Conservation (phyloP, 2,797 vertebrate species). For the Iguana delicatissima region DNA sequence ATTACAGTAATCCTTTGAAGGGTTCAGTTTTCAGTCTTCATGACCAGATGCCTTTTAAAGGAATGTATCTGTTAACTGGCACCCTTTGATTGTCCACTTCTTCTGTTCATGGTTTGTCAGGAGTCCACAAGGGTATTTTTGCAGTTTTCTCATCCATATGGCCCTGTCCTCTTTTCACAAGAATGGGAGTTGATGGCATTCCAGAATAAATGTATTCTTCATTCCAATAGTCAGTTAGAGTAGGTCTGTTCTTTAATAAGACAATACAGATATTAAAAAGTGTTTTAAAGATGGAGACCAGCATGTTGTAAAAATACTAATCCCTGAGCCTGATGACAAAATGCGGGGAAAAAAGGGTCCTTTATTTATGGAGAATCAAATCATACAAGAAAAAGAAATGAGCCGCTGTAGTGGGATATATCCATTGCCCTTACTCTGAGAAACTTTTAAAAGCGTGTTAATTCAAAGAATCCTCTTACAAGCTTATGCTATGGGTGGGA, state of each 20-base stretch:
- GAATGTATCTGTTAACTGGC: constrained; percentile 60
- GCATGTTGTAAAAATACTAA: background rate
- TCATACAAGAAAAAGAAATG: background rate
- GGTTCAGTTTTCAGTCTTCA: constrained; percentile 73
- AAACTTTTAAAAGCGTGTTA: rapidly evolving
- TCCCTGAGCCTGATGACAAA: constrained; percentile 23
- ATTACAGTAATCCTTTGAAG: constrained; percentile 71
- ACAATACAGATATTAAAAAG: constrained; percentile 53
- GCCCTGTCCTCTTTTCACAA: constrained; percentile 68
- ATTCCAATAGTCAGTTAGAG: constrained; percentile 59
- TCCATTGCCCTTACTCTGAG: background rate
- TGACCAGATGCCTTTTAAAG: constrained; percentile 62
- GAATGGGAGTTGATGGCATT: constrained; percentile 63
- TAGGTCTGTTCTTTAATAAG: constrained; percentile 64
- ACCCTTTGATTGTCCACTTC: constrained; percentile 42
- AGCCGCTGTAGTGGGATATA: background rate
- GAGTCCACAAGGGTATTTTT: constrained; percentile 22
- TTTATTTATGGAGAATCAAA: background rate
- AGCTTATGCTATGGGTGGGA: background rate
- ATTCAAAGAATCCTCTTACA: background rate
- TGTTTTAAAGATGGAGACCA: background rate
- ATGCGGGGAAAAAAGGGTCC: background rate
- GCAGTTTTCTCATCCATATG: constrained; percentile 55
- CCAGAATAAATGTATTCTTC: constrained; percentile 60
- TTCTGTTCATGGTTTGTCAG: constrained; percentile 57